A percentile compares a stretch with the other conserved stretches of the same genome.
Conservation (phyloP, 2,888 invertebrate species). For the Mimachlamys varia region DNA sequence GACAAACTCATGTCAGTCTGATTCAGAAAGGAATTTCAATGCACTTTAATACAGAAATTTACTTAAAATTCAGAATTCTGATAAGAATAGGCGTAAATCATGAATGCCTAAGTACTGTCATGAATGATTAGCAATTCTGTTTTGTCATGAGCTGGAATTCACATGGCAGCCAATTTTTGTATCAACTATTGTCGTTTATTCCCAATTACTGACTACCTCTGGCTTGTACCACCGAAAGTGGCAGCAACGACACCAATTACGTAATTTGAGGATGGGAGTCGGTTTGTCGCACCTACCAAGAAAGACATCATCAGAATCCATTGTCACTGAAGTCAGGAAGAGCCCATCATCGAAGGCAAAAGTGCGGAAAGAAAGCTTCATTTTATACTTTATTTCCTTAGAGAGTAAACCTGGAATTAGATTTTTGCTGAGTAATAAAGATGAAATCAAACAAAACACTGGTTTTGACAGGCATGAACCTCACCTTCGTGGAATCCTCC, state of each 20-base stretch:
- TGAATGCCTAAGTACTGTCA: neutral
- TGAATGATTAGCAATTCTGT: neutral
- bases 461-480: conserved; percentile 1
- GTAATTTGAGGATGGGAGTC: neutral
- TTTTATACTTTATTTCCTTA: conserved; percentile 29
- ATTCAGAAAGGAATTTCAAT: neutral
- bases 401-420: conserved; percentile 19
- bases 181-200: neutral
- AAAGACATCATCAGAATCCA: neutral
- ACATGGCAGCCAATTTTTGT: neutral
- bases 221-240: neutral
- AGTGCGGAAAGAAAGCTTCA: conserved; percentile 36
- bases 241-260: neutral
- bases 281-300: conserved; percentile 7
- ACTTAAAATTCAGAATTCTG: neutral
- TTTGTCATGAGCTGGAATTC: neutral
- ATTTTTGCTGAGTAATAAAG: conserved; percentile 12
- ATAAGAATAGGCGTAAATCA: neutral
- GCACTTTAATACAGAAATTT: neutral
- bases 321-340: neutral
- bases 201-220: neutral
- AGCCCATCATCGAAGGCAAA: neutral
- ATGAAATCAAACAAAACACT: conserved; percentile 31
- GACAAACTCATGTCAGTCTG: neutral
- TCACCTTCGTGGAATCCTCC: neutral